A percentile compares a stretch with the other conserved stretches of the same genome.
These are phyloP conservation scores for Nebria ingens DNA, from an alignment of 1,140 invertebrate genomes.

Conservation along the genomic window DNA sequence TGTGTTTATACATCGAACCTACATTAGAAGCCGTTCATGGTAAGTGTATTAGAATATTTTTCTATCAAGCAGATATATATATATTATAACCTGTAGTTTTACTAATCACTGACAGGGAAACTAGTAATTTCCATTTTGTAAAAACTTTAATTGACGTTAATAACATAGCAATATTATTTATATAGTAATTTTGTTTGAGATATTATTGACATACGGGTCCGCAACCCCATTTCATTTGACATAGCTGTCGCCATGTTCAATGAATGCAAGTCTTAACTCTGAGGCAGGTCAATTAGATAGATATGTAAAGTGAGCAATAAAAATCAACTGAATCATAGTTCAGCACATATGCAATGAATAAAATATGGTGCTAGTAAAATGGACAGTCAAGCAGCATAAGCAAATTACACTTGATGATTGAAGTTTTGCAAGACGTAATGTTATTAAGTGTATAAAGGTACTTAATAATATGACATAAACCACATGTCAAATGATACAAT, in stretches of 20 bases:
- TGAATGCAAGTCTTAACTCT: neutral
- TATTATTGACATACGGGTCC: neutral
- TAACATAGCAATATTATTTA: neutral
- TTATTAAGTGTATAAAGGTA: neutral
- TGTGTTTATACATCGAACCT: neutral
- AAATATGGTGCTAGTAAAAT: neutral
- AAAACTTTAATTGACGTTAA: neutral
- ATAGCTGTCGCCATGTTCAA: neutral
- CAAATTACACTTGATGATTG: neutral
- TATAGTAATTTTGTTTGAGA: neutral
- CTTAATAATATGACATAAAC: neutral
- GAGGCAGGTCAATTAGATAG: neutral
- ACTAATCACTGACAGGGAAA: neutral
- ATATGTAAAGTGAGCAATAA: neutral
- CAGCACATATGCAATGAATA: neutral
- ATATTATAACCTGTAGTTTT: neutral
- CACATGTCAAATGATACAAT: neutral
- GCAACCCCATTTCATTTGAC: slow-evolving; percentile 1
- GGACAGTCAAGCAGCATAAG: neutral
- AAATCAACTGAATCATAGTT: neutral
- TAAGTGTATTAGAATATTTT: neutral
- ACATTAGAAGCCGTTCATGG: neutral
- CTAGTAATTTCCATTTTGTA: neutral
- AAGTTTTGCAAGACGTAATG: neutral
- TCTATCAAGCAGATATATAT: neutral